Base-by-base conservation (phyloP, 2,113 vertebrate species). In the Naja naja region DNA sequence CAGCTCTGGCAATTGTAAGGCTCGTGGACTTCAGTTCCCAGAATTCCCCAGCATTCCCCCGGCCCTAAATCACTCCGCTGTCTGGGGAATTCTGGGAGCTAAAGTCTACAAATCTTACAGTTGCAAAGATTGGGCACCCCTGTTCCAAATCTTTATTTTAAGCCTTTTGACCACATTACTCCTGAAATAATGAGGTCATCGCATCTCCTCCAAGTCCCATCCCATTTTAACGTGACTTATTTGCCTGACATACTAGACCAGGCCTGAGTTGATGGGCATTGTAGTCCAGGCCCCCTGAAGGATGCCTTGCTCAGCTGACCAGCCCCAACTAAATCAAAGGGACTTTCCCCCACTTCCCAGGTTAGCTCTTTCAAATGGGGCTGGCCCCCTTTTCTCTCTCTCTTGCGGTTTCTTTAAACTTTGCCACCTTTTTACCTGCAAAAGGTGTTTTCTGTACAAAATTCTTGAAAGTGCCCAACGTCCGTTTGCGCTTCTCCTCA, bases 401-500 rank as follows among this genome's bases (percentile, higher is more conserved):
- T 3, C 56, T 0, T 23, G 9, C 52, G 6, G 0, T 60, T 89
- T 43, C n/a, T 6, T 12, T 87, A n/a, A 4, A 4, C 22, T 14
- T 58, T 16, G 9, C 0, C 8, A 86, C 18, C 5, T 11, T 14
- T 95, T 95, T 88, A 97, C 97, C 97, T 45, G 86, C 94, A 94
- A 97, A 97, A 88, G 97, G 97, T 27, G 96, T 96, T 54, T 96
- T 97, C 54, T 97, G 97, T 87, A 97, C 97, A 93, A 97, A 97
- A 91, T 92, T 96, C 90, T 96, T 97, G 52, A 97, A 97, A n/a
- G 96, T 97, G 85, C 97, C 97, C 0, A 96, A 94, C 0, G 97
- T 97, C 53, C 97, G 96, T 91, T 97, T 97, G n/a, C 97, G 96
- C 16, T 97, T 97, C 92, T 97, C 97, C 49, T 97, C 97, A n/a